These are phyloP conservation scores for Drosophila asahinai DNA, from an alignment of 1,140 invertebrate species.

Conservation along the genomic window DNA sequence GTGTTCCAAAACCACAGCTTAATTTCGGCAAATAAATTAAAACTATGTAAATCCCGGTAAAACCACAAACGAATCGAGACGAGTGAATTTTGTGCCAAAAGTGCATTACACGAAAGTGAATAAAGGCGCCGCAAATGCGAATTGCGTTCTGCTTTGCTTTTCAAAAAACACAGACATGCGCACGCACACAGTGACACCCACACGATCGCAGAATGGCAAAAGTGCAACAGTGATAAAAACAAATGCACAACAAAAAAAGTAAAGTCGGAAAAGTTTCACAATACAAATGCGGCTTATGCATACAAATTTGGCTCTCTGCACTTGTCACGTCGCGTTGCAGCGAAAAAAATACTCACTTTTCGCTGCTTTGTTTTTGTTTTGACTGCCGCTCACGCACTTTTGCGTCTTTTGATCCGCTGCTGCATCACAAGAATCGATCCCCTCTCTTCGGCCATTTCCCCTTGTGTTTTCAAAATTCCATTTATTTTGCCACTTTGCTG, in stretches of 20 bases:
- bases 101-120: background rate
- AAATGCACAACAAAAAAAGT: constrained; percentile 28
- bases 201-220: constrained; percentile 28
- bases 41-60: too few species aligned
- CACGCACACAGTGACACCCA: constrained; percentile 1
- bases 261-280: constrained; percentile 41
- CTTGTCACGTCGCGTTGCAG: constrained; percentile 32
- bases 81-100: constrained; percentile 10
- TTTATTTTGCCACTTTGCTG: constrained; percentile 38
- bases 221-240: constrained; percentile 49
- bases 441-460: background rate
- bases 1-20: background rate
- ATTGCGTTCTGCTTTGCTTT: constrained; percentile 27
- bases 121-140: constrained; percentile 1
- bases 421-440: constrained; percentile 8
- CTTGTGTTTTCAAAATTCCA: constrained; percentile 3
- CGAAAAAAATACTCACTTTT: constrained; percentile 14
- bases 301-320: constrained; percentile 39
- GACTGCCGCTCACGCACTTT: constrained; percentile 23
- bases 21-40: background rate
- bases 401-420: background rate
- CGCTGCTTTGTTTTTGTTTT: constrained; percentile 21
- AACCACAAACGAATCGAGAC: background rate
- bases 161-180: constrained; percentile 6
- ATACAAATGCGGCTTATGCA: constrained; percentile 35